Conservation (phyloP, 2,888 invertebrate genomes). For the Apamea crenata region DNA sequence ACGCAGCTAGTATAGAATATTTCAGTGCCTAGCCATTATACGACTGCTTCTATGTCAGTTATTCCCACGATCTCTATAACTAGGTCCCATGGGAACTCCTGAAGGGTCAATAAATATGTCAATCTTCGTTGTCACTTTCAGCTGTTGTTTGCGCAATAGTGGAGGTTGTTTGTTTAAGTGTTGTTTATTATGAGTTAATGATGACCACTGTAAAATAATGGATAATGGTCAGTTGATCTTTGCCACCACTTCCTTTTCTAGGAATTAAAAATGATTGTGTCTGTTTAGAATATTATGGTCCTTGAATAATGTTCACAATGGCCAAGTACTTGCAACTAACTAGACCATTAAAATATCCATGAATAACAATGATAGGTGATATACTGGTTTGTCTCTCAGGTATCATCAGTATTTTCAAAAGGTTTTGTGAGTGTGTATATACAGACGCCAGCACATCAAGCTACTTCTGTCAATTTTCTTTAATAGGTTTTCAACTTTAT, state of each 20-base stretch:
- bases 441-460: too few species aligned
- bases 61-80: slow-evolving; percentile 32
- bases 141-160: slow-evolving; percentile 45
- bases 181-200: slow-evolving; percentile 39
- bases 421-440: not conserved
- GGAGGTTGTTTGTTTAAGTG: slow-evolving; percentile 39
- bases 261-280: slow-evolving; percentile 47
- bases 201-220: slow-evolving; percentile 22
- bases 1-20: not conserved
- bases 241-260: slow-evolving; percentile 41
- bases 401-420: not conserved
- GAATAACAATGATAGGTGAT: not conserved
- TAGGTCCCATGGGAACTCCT: slow-evolving; percentile 59
- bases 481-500: too few species aligned
- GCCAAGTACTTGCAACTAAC: not conserved
- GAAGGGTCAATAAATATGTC: slow-evolving; percentile 64
- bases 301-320: not conserved
- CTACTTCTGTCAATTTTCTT: too few species aligned
- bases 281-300: slow-evolving; percentile 14
- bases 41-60: not conserved
- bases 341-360: not conserved
- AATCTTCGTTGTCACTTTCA: slow-evolving; percentile 54
- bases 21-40: not conserved
- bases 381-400: not conserved
- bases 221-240: slow-evolving; percentile 51